These are phyloP conservation scores for Microchrysa polita DNA, from an alignment of 2,888 invertebrate species.

Conservation along the genomic window DNA sequence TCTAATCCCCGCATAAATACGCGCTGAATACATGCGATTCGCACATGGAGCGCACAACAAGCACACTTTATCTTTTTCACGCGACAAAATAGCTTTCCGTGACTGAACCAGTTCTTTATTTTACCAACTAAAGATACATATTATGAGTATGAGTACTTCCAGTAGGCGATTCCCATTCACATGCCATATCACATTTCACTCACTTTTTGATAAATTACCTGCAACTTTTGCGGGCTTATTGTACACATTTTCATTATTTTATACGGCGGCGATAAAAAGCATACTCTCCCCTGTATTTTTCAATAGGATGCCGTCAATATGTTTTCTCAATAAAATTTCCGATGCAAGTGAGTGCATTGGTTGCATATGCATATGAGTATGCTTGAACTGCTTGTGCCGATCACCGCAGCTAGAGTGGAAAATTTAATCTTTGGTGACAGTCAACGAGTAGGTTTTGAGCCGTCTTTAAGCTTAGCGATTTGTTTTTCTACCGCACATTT, in stretches of 20 bases:
- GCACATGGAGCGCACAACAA: neutral
- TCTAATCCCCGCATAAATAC: no score
- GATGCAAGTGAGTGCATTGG: no score
- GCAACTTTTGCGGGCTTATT: neutral
- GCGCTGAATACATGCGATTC: neutral
- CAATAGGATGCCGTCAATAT: neutral
- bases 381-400: neutral
- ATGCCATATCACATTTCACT: conserved; percentile 41
- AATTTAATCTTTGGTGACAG: conserved; percentile 20
- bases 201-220: conserved; percentile 34
- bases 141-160: no score
- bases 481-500: no score
- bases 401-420: neutral
- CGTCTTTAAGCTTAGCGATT: neutral
- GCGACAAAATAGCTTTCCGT: conserved; percentile 13
- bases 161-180: conserved; percentile 34
- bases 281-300: neutral
- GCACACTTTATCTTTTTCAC: conserved; percentile 12
- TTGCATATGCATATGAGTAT: neutral
- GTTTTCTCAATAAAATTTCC: conserved; percentile 8
- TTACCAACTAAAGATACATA: neutral
- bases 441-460: conserved; percentile 30
- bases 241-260: no score
- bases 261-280: no score
- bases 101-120: conserved; percentile 14